Evolutionary conservation across 2,888 invertebrate genomes (phyloP), one percentile per base, ranked within the genome.

Genomic region (Drosophila differens): DNA sequence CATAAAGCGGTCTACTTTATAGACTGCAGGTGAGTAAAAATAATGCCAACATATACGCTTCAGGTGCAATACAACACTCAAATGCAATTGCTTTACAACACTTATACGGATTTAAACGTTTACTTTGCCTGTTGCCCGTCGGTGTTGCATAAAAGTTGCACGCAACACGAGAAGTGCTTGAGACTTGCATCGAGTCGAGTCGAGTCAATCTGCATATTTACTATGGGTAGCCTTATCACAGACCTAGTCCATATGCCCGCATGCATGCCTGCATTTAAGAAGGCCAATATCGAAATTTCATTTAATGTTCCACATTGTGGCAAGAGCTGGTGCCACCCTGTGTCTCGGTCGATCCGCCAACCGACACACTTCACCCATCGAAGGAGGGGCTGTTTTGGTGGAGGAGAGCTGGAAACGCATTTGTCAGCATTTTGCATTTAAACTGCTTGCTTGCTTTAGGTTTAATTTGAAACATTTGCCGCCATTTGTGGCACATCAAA

Each of bases 391-490:
- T 47, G 44, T 6, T 22, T 44, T 6, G 6, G 6, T 44, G 44
- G 44, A 52, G 47, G 44, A 52, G 47, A 68, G 62, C 85, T 76
- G 78, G 86, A 85, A 89, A 74, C 83, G 76, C 89, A 86, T 87
- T 85, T 85, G 85, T 89, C 85, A 85, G 85, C 85, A 79, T 68
- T 89, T 85, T 76, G 89, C 79, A 86, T 83, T 89, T 89, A 73
- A 89, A 86, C 74, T 86, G 81, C 77, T 70, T 64, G 72, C 72
- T 74, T 69, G 75, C 72, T 75, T 80, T 76, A 69, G 88, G 68
- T 73, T 64, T 65, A 77, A 79, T 80, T 84, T 82, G 72, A 75
- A 72, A 77, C 74, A 79, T 82, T 87, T 87, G 66, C 74, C 70
- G 74, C 74, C 74, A 79, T 79, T 81, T 83, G 85, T 39, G 85